phyloP scores from a whole-genome alignment of 2,797 vertebrate genomes.

The Loris lydekkerianus region DNA sequence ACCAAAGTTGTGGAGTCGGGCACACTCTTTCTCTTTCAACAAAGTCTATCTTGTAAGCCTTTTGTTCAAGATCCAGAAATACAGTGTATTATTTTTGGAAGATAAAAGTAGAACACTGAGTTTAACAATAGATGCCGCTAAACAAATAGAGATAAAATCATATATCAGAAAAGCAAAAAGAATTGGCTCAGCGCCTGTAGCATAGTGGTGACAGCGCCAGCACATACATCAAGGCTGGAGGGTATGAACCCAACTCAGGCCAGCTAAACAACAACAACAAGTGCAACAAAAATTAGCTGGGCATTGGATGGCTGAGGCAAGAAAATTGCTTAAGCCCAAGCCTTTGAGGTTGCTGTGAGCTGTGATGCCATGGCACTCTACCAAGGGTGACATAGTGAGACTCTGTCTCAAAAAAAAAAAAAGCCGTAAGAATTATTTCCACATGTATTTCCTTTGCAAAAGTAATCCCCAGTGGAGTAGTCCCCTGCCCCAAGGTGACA shows the following conservation, averaged over 20 bases:
- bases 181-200: too few relatives aligned
- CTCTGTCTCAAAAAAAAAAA: too few relatives aligned
- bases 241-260: too few relatives aligned
- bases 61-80: not conserved
- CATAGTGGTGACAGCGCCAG: too few relatives aligned
- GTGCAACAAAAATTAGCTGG: too few relatives aligned
- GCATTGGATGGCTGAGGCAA: too few relatives aligned
- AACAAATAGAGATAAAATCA: not conserved
- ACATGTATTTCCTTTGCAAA: not conserved
- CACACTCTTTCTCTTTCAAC: not conserved
- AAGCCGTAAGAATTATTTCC: not conserved
- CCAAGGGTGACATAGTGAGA: too few relatives aligned
- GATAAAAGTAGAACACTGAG: not conserved
- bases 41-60: not conserved
- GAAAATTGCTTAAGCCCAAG: too few relatives aligned
- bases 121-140: not conserved
- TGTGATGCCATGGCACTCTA: too few relatives aligned
- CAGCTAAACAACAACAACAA: too few relatives aligned
- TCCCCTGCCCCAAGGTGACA: not conserved
- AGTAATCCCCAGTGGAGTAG: not conserved
- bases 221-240: too few relatives aligned
- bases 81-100: not conserved
- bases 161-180: not conserved
- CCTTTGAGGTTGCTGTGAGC: too few relatives aligned
- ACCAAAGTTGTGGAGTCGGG: not conserved